phyloP scores from a whole-genome alignment of 2,113 vertebrate species.

The Oreotrochilus melanogaster region DNA sequence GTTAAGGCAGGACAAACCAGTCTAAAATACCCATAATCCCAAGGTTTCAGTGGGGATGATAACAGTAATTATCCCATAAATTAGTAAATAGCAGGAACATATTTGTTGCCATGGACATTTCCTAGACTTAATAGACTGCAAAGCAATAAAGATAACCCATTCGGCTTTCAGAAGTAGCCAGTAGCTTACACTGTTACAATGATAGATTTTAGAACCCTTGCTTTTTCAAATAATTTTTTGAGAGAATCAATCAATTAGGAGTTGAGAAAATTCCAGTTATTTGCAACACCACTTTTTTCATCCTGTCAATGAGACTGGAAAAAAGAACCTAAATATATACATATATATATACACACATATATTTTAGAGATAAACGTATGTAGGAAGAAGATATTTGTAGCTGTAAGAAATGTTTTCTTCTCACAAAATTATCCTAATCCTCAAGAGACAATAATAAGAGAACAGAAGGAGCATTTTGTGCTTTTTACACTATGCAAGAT shows the following conservation, averaged over 20 bases:
- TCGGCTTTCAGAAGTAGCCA: background rate
- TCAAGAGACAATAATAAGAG: background rate
- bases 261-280: background rate
- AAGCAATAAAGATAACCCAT: background rate
- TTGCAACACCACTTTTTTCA: background rate
- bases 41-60: conserved; percentile 63
- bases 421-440: background rate
- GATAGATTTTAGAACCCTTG: background rate
- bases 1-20: background rate
- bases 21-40: conserved; percentile 24
- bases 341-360: background rate
- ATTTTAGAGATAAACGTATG: background rate
- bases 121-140: background rate
- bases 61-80: conserved; percentile 6
- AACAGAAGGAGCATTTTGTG: background rate
- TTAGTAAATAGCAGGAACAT: background rate
- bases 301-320: background rate
- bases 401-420: background rate
- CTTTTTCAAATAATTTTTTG: background rate
- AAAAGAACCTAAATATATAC: background rate
- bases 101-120: background rate
- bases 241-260: background rate
- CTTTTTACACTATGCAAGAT: background rate
- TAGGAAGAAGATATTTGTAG: background rate
- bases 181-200: background rate